Evolutionary conservation across 1,140 invertebrate genomes (phyloP), one percentile per base, ranked within the genome.

Genomic region (Tachypleus tridentatus): DNA sequence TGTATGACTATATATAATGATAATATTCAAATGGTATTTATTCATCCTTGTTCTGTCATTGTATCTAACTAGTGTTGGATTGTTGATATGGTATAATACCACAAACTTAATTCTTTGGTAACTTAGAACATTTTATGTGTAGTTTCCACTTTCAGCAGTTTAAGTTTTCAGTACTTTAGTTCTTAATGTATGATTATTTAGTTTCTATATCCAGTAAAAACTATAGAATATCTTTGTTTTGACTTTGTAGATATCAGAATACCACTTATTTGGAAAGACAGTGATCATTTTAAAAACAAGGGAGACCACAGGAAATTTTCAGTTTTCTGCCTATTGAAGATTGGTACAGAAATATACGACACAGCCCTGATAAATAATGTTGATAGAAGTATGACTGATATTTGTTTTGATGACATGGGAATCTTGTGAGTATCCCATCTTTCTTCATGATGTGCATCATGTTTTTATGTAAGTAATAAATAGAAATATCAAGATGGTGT

Each of bases 261-360:
- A 71, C 86, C 86, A 0, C 73, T 87, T 51, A 86, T 87, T 76
- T 87, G 85, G 85, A 81, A 84, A 64, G 85, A 87, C 72, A 81
- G 81, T 0, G 85, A 87, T 73, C 84, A 87, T 71, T 87, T 87
- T 71, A 86, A 86, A 73, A 86, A 86, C 74, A 84, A 85, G 68
- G 85, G 85, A 49, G 85, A 87, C 75, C 83, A 86, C 73, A 74
- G 85, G 58, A 77, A 84, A 64, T 87, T 86, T 74, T 85, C 85
- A 4, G 84, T 87, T 5, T 87, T 87, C 74, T 87, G 85, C 72
- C 72, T 87, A 60, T 78, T 84, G 29, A 81, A 82, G 69, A 78
- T 86, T 61, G 85, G 85, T 3, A 85, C 84, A 1, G 84, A 87
- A 72, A 82, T 88, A 54, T 84, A 83, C 60, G 86, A 87, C 70